Conservation (phyloP, 2,888 invertebrate genomes). For the Aproaerema taeniolella region DNA sequence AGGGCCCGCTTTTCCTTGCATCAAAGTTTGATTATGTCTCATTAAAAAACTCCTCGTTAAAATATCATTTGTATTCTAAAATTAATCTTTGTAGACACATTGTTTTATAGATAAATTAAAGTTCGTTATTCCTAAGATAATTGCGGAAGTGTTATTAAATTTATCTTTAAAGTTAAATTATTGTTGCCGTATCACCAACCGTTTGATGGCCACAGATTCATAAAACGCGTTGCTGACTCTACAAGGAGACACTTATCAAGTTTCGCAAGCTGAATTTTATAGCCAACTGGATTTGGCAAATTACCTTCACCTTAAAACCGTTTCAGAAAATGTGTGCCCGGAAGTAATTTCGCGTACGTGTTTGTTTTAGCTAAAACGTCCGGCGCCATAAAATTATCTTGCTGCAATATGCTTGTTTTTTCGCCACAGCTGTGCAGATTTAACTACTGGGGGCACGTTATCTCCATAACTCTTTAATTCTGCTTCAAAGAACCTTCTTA, state of each 20-base stretch:
- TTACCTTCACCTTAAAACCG: conserved; percentile 51
- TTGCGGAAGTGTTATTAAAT: background rate
- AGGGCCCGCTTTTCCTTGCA: conserved; percentile 42
- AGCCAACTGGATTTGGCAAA: conserved; percentile 47
- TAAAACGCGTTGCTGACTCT: conserved; percentile 7
- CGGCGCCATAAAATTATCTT: conserved; percentile 52
- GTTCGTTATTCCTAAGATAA: background rate
- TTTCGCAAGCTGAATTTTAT: conserved; percentile 31
- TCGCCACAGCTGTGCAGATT: conserved; percentile 40
- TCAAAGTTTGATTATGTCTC: conserved; percentile 38
- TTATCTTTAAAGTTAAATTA: background rate
- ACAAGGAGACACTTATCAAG: conserved; percentile 18
- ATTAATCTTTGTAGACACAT: conserved; percentile 1
- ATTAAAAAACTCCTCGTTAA: conserved; percentile 33
- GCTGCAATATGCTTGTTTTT: conserved; percentile 45
- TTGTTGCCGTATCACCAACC: conserved; percentile 3
- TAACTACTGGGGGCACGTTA: conserved; percentile 42
- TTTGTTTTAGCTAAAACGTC: conserved; percentile 53
- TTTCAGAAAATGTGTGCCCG: conserved; percentile 46
- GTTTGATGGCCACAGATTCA: conserved; percentile 1
- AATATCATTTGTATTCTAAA: conserved; percentile 10
- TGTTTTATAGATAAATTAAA: background rate
- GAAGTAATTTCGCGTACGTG: conserved; percentile 56
- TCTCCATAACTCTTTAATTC: conserved; percentile 46
- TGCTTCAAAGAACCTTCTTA: conserved; percentile 32